Evolutionary conservation across 2,113 vertebrate genomes (phyloP).

Genomic region (Baryphthengus martii): DNA sequence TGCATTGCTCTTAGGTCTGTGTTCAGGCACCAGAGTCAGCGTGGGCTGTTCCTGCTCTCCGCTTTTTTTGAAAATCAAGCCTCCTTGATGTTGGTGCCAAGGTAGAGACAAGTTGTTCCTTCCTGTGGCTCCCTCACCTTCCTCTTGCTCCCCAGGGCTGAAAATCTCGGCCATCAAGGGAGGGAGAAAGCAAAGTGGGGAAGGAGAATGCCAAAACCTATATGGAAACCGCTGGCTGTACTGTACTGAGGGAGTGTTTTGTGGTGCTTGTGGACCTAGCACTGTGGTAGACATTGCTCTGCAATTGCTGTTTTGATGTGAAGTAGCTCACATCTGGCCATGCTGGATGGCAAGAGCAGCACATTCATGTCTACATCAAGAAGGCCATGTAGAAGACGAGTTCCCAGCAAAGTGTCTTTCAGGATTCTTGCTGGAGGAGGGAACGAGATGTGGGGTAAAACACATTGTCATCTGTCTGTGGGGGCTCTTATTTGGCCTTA

Average conservation of each 20-base stretch:
- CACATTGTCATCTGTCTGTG: neutral
- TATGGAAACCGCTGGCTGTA: neutral
- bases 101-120: neutral
- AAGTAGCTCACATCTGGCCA: neutral
- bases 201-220: neutral
- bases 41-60: neutral
- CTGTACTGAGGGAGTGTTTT: neutral
- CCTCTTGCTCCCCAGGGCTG: neutral
- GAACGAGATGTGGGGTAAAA: neutral
- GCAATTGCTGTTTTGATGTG: neutral
- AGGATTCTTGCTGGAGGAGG: neutral
- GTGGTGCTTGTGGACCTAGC: neutral
- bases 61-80: neutral
- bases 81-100: neutral
- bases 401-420: neutral
- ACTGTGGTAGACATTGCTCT: neutral
- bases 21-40: neutral
- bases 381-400: neutral
- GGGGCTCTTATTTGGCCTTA: neutral
- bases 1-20: neutral
- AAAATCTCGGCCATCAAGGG: neutral
- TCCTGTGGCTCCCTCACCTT: neutral
- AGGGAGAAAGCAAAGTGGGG: neutral
- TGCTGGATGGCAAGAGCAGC: neutral
- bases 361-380: neutral